Base-by-base conservation (phyloP, 2,888 invertebrate genomes). In the Hirtodrosophila confusa region DNA sequence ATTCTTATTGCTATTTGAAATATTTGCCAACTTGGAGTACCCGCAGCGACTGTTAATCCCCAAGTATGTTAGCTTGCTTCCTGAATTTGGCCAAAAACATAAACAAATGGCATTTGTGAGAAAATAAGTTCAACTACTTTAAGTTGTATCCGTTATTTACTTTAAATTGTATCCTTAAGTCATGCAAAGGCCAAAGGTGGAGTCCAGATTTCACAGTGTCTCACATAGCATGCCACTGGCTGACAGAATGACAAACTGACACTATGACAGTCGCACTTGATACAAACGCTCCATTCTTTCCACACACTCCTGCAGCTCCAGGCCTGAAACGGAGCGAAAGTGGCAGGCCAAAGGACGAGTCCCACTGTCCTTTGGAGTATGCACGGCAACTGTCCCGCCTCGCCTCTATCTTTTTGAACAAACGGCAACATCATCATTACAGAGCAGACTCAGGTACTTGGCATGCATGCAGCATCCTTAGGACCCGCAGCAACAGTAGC, bases 311-410 rank as follows among this genome's bases (percentile, higher is more conserved):
- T 53, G 8, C 47, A 36, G 47, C 17, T 17, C 17, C n/a, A n/a
- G n/a, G n/a, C n/a, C 55, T 69, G 72, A 63, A 55, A 75, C 49
- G 60, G 58, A 75, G 55, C 58, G 75, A 72, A 17, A 17, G 17
- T 17, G 17, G 17, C 17, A 17, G 17, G 17, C 17, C 17, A 17
- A 17, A 17, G 17, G 17, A 17, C 17, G 1, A 2, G 17, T 17
- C 17, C 17, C 17, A 17, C 17, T 69, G 64, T 11, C 9, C 24
- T 29, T 43, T 23, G 53, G 47, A 17, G 11, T 39, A 61, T 61
- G 17, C 17, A 17, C 17, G 2, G 17, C 29, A 17, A 40, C 37
- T 55, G 50, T 54, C 3, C 35, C 29, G 6, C 17, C 35, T 33
- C 7, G n/a, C 17, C 4, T 0, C 9, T 33, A 12, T 2, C n/a